These are phyloP conservation scores for Carapus acus DNA, from an alignment of 2,797 vertebrate genomes.

Conservation along the genomic window DNA sequence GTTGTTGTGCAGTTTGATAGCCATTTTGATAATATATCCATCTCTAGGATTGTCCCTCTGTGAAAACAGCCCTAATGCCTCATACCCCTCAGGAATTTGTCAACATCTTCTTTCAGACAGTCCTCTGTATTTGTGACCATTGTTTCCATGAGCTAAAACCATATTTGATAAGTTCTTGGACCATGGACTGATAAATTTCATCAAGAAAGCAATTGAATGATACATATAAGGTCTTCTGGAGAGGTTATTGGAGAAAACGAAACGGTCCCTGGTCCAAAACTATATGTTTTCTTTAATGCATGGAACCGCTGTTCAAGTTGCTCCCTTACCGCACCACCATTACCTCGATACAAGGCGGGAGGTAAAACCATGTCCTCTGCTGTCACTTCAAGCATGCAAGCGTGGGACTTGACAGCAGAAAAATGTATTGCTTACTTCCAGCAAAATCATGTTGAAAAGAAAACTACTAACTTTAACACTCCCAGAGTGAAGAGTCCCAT, in stretches of 20 bases:
- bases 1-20: conserved; percentile 8
- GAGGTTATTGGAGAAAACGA: conserved; percentile 11
- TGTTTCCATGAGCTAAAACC: conserved; percentile 23
- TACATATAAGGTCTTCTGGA: conserved; percentile 14
- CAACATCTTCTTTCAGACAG: no score
- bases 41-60: conserved; percentile 19
- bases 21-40: background rate
- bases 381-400: background rate
- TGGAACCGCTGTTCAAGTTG: conserved; percentile 23
- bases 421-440: no score
- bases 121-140: conserved; percentile 15
- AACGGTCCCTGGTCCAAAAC: conserved; percentile 39
- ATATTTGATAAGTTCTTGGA: conserved; percentile 27
- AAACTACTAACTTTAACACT: background rate
- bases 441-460: background rate
- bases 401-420: no score
- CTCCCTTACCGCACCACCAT: conserved; percentile 18
- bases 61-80: conserved; percentile 5
- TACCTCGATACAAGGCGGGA: conserved; percentile 42
- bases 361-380: conserved; percentile 33
- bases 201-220: background rate
- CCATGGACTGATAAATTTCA: conserved; percentile 29
- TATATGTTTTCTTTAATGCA: conserved; percentile 42
- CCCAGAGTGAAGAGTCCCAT: background rate
- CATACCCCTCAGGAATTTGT: no score